phyloP scores from a whole-genome alignment of 30 jellyfish, hydroid and myxozoan species.

The Hydractinia symbiolongicarpus region DNA sequence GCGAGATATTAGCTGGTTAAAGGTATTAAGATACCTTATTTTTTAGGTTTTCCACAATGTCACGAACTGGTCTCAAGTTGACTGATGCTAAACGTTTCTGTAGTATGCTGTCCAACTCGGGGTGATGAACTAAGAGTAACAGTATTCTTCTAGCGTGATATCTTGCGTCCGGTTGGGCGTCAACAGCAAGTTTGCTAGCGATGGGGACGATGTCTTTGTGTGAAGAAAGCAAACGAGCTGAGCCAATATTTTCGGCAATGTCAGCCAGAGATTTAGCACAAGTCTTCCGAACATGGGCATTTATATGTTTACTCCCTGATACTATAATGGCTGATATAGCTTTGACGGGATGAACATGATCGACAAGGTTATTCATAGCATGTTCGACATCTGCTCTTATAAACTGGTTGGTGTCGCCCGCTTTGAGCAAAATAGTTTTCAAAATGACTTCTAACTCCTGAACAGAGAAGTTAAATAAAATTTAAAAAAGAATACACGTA shows the following conservation, averaged over 20 bases:
- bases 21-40: conserved; percentile 40
- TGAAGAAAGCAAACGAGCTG: conserved; percentile 56
- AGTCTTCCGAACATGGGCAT: conserved; percentile 81
- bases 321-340: conserved; percentile 75
- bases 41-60: conserved; percentile 64
- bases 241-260: conserved; percentile 85
- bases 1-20: background rate
- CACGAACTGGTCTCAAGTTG: conserved; percentile 65
- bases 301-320: conserved; percentile 75
- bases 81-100: conserved; percentile 70
- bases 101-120: conserved; percentile 67
- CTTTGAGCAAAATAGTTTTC: conserved; percentile 50
- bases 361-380: conserved; percentile 47
- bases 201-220: conserved; percentile 71
- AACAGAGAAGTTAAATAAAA: background rate
- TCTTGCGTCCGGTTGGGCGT: conserved; percentile 87
- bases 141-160: conserved; percentile 86
- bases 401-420: conserved; percentile 83
- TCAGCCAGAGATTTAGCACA: conserved; percentile 75
- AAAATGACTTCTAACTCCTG: conserved; percentile 69
- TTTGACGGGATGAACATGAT: conserved; percentile 49
- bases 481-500: background rate
- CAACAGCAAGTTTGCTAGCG: conserved; percentile 84
- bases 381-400: conserved; percentile 76
- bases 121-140: conserved; percentile 58